A percentile compares a stretch with the other conserved stretches of the same genome.
Evolutionary conservation across 2,113 vertebrate species (phyloP).

Genomic region (Pollachius pollachius): DNA sequence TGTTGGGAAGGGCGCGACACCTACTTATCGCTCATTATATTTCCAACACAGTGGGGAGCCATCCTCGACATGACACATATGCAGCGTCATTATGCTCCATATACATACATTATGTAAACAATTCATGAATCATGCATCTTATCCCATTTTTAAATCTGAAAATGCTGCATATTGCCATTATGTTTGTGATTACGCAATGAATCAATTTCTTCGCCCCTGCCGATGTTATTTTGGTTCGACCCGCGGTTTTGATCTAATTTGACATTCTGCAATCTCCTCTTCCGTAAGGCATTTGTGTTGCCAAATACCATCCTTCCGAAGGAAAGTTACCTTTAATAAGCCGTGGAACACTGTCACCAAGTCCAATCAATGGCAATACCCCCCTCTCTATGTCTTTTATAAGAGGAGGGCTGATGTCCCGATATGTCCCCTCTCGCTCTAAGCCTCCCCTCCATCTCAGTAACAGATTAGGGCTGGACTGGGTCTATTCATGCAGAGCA

Average conservation of each 20-base stretch:
- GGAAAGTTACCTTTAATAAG: conserved; percentile 24
- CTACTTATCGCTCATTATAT: conserved; percentile 35
- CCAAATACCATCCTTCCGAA: conserved; percentile 21
- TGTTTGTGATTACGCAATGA: no score
- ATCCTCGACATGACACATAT: neutral
- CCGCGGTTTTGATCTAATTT: conserved; percentile 19
- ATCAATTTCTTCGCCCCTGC: no score
- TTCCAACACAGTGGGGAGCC: conserved; percentile 21
- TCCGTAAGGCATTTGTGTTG: conserved; percentile 15
- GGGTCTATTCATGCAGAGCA: conserved; percentile 35
- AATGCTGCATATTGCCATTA: no score
- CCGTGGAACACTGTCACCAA: conserved; percentile 10
- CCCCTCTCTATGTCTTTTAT: conserved; percentile 35
- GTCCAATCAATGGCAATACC: conserved; percentile 27
- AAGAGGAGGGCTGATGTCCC: conserved; percentile 34
- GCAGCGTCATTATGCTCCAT: no score
- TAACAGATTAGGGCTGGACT: conserved; percentile 14
- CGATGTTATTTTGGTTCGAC: no score
- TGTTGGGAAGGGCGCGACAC: neutral
- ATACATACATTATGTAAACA: no score
- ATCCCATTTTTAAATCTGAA: no score
- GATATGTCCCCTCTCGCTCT: conserved; percentile 28
- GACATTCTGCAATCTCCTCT: conserved; percentile 20
- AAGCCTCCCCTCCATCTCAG: conserved; percentile 10
- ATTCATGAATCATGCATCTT: no score